These are phyloP conservation scores for Boloria euphrosyne DNA, from an alignment of 2,888 invertebrate genomes.

Conservation along the genomic window DNA sequence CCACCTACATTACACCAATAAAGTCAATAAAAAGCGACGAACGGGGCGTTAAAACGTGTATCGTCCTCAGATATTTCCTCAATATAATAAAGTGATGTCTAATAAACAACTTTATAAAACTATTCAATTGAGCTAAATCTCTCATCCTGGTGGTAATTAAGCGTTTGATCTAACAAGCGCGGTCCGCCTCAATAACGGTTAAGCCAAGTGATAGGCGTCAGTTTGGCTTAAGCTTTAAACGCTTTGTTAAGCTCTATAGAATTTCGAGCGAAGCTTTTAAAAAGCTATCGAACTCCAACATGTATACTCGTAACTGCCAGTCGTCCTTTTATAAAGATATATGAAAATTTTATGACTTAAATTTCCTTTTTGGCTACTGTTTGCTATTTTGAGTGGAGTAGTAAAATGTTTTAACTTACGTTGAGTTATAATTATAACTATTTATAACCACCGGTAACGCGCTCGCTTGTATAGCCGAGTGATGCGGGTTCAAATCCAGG, in stretches of 20 bases:
- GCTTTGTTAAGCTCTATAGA: slow-evolving; percentile 21
- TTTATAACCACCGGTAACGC: too few species aligned
- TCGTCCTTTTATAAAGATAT: slow-evolving; percentile 6
- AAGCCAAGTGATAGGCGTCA: slow-evolving; percentile 30
- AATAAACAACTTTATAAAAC: slow-evolving; percentile 21
- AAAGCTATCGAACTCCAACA: slow-evolving; percentile 18
- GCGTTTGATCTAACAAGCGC: slow-evolving; percentile 33
- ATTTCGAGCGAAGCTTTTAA: slow-evolving; percentile 19
- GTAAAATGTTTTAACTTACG: too few species aligned
- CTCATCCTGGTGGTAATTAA: slow-evolving; percentile 31
- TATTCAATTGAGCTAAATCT: slow-evolving; percentile 25
- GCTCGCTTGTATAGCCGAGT: too few species aligned
- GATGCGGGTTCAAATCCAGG: too few species aligned
- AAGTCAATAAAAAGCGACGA: not conserved
- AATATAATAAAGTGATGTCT: not conserved
- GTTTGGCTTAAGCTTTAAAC: slow-evolving; percentile 49
- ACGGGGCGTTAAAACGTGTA: not conserved
- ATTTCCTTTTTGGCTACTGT: not conserved
- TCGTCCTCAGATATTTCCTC: not conserved
- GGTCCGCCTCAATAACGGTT: slow-evolving; percentile 34
- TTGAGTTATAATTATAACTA: too few species aligned
- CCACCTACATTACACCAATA: too few species aligned
- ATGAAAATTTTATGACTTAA: slow-evolving; percentile 14
- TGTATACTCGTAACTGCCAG: slow-evolving; percentile 12
- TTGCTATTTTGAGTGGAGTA: not conserved